Conservation (phyloP, 2,797 vertebrate species). For the Gadopsis bispinosus region DNA sequence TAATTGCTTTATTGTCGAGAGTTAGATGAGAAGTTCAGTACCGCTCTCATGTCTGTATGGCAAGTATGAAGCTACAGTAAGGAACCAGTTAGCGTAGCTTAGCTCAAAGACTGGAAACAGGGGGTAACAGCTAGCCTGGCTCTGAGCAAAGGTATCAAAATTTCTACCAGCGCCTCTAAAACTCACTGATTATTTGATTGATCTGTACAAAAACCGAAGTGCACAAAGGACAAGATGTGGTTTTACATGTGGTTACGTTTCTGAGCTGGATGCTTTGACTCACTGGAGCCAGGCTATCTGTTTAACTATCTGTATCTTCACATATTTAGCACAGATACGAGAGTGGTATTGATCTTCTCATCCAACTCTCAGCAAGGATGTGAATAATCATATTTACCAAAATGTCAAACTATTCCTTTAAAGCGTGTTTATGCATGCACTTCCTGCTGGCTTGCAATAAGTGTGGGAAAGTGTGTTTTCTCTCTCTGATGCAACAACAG, state of each 20-base stretch:
- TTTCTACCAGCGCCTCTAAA: neutral
- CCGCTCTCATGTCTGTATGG: too few relatives aligned
- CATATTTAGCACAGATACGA: neutral
- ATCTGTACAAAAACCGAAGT: neutral
- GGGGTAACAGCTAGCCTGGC: neutral
- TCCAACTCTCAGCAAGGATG: neutral
- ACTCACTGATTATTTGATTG: neutral
- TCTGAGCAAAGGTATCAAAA: neutral
- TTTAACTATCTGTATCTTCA: neutral
- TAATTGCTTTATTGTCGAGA: neutral
- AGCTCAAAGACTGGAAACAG: neutral
- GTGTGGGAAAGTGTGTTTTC: neutral
- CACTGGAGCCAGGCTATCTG: neutral
- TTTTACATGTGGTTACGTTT: neutral
- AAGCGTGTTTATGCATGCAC: neutral
- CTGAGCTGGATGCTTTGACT: neutral
- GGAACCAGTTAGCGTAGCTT: neutral
- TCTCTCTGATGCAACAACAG: neutral
- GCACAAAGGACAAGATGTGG: too few relatives aligned
- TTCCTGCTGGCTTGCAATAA: neutral
- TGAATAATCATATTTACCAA: neutral
- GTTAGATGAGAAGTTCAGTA: neutral
- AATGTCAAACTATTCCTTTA: neutral
- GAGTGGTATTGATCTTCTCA: neutral
- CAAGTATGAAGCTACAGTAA: neutral